Conservation (phyloP, 2,113 vertebrate species). For the Mormyrus lacerda region DNA sequence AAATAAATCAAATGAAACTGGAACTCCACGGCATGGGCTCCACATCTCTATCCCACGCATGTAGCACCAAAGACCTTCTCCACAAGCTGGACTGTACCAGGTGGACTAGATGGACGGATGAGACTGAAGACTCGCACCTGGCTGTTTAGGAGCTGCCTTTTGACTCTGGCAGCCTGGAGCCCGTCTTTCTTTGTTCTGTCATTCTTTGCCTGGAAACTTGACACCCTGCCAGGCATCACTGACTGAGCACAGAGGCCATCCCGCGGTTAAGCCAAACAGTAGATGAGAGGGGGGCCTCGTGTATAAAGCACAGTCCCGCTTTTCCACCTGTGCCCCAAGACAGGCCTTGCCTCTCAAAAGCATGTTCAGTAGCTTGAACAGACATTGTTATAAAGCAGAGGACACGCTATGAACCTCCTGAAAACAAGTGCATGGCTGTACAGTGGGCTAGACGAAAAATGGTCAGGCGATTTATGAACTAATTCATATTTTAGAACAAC, state of each 20-base stretch:
- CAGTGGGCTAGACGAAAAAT: not conserved
- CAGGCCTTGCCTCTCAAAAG: not conserved
- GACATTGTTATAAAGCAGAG: not conserved
- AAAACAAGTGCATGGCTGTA: not conserved
- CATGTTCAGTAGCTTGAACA: not conserved
- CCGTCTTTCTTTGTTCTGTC: slow-evolving; percentile 30
- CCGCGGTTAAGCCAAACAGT: slow-evolving; percentile 18
- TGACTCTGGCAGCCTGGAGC: slow-evolving; percentile 12
- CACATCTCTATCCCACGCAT: not conserved
- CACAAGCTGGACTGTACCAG: not conserved
- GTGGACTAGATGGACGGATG: not conserved
- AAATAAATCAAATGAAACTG: not conserved
- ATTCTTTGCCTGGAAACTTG: slow-evolving; percentile 35
- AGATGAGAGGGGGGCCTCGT: not conserved
- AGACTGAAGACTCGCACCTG: not conserved
- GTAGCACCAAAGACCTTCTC: not conserved
- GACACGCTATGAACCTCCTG: slow-evolving; percentile 8
- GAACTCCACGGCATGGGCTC: not conserved
- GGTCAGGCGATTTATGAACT: not conserved
- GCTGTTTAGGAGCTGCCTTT: slow-evolving; percentile 16
- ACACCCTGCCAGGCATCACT: slow-evolving; percentile 31
- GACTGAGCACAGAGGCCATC: slow-evolving; percentile 27
- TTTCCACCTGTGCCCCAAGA: not conserved
- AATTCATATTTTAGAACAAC: not conserved
- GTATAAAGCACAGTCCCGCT: not conserved